These are phyloP conservation scores for Trichogramma dendrolimi DNA, from an alignment of 2,888 invertebrate genomes.

Conservation along the genomic window DNA sequence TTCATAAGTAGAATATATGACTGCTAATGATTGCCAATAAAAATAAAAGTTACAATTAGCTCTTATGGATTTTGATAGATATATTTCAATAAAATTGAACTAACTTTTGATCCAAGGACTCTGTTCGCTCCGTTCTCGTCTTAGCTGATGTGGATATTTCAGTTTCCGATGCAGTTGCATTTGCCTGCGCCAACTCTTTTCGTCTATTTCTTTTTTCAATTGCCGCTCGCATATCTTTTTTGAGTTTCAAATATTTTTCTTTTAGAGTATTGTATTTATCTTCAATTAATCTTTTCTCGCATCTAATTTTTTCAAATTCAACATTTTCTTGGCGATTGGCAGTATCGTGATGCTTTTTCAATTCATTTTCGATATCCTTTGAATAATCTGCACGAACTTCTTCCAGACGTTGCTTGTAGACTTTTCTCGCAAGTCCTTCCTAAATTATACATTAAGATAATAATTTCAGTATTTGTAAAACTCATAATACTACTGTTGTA, in stretches of 20 bases:
- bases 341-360: constrained; percentile 43
- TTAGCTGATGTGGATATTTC: constrained; percentile 68
- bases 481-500: neutral
- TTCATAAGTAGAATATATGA: neutral
- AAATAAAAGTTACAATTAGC: neutral
- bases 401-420: constrained; percentile 64
- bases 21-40: neutral
- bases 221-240: constrained; percentile 74
- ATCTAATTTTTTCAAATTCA: constrained; percentile 63
- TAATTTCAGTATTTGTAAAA: neutral
- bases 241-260: constrained; percentile 75
- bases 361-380: constrained; percentile 57
- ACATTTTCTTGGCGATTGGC: constrained; percentile 44
- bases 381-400: constrained; percentile 62
- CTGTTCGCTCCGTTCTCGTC: constrained; percentile 60
- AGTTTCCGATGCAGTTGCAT: constrained; percentile 72
- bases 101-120: constrained; percentile 50
- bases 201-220: constrained; percentile 70
- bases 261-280: constrained; percentile 78
- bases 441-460: constrained; percentile 40
- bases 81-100: constrained; percentile 29
- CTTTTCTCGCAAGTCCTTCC: constrained; percentile 66
- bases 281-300: constrained; percentile 67
- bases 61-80: neutral
- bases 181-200: constrained; percentile 39